Percentiles rank a stretch among this genome's conserved stretches.
phyloP scores from a whole-genome alignment of 1,140 invertebrate species.

The Pseudobourletiella spinata region DNA sequence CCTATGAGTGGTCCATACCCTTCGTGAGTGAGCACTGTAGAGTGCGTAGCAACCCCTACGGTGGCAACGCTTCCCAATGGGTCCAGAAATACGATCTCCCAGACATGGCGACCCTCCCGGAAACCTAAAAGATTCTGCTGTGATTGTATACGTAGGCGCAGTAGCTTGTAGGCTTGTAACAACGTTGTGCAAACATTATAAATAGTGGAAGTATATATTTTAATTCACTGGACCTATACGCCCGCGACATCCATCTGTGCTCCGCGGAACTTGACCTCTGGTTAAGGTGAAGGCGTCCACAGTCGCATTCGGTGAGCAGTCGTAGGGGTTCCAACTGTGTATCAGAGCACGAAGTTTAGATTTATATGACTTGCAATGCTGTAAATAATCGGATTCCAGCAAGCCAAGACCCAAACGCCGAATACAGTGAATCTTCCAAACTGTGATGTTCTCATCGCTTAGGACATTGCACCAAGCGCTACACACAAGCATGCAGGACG shows the following conservation, averaged over 20 bases:
- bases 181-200: no score
- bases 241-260: background rate
- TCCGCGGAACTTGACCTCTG: background rate
- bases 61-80: background rate
- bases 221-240: no score
- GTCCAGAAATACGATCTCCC: background rate
- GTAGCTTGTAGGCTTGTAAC: no score
- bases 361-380: background rate
- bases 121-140: background rate
- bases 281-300: background rate
- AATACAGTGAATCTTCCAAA: background rate
- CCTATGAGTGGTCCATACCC: background rate
- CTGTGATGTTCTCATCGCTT: background rate
- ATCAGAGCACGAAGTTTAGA: background rate
- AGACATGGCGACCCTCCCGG: background rate
- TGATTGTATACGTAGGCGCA: no score
- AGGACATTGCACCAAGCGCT: constrained; percentile 4
- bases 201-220: no score
- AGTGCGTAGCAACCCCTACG: background rate
- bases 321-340: background rate
- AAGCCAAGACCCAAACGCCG: background rate
- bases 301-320: background rate
- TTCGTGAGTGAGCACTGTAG: background rate
- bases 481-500: background rate
- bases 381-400: background rate